A percentile compares a stretch with the other conserved stretches of the same genome.
phyloP scores from a whole-genome alignment of 2,888 invertebrate genomes.

The Ramazzottius varieornatus region DNA sequence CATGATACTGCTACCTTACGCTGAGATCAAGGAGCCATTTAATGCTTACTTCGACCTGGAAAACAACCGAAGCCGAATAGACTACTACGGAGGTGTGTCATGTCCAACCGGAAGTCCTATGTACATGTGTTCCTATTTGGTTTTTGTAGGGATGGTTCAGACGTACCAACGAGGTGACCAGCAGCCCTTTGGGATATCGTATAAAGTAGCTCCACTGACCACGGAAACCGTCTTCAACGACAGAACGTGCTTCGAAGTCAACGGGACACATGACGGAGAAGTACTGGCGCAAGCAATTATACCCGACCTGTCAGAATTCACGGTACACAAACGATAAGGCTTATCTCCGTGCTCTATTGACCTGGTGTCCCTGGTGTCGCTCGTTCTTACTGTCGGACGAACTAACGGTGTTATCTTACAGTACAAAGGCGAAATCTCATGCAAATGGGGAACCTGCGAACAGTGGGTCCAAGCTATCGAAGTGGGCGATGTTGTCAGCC shows the following conservation, averaged over 20 bases:
- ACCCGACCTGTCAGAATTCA: constrained; percentile 50
- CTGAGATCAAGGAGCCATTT: constrained; percentile 72
- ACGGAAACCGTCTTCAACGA: constrained; percentile 43
- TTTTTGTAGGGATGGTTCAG: constrained; percentile 43
- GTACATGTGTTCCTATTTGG: constrained; percentile 4
- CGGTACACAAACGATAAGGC: constrained; percentile 22
- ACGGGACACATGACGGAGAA: constrained; percentile 36
- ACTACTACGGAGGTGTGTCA: constrained; percentile 54
- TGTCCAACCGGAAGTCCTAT: neutral
- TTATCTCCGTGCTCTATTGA: neutral
- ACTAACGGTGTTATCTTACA: neutral
- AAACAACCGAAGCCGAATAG: constrained; percentile 52
- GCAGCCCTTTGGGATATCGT: constrained; percentile 22
- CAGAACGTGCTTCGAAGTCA: constrained; percentile 51
- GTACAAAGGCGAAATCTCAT: constrained; percentile 1
- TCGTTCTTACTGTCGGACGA: neutral
- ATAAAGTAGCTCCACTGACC: constrained; percentile 33
- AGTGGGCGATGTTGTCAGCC: neutral
- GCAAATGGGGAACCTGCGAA: constrained; percentile 2
- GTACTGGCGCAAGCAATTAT: constrained; percentile 47
- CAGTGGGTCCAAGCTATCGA: neutral
- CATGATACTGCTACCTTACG: constrained; percentile 59
- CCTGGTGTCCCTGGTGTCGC: neutral
- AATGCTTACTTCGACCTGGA: constrained; percentile 55
- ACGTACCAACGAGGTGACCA: constrained; percentile 47